Percentiles rank a stretch among this genome's conserved stretches.
Conservation (phyloP, 1,140 invertebrate genomes). For the Saccostrea glomerata region DNA sequence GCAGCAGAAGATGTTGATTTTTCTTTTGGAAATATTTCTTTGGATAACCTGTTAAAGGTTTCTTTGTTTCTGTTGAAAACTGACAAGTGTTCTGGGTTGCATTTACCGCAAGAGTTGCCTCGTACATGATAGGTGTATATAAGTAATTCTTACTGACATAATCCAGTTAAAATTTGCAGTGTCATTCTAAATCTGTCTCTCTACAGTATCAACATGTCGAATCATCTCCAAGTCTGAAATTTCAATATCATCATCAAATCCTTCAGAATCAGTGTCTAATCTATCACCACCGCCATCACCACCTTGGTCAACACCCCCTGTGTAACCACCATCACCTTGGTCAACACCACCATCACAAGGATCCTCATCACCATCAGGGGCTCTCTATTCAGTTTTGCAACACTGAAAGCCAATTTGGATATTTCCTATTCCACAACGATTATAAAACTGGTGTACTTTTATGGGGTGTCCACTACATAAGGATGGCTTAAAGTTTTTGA, state of each 20-base stretch:
- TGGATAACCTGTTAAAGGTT: not conserved
- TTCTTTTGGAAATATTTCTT: not conserved
- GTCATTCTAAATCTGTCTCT: not conserved
- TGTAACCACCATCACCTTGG: not conserved
- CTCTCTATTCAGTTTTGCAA: conserved; percentile 1
- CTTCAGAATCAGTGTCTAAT: not conserved
- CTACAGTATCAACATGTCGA: not conserved
- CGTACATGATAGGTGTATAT: not conserved
- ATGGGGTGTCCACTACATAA: conserved; percentile 43
- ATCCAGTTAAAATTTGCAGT: not conserved
- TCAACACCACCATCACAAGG: too few relatives aligned
- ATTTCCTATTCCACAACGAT: not conserved
- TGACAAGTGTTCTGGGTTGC: not conserved
- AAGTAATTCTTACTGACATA: too few relatives aligned
- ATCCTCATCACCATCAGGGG: too few relatives aligned
- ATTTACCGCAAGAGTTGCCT: not conserved
- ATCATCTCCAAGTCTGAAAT: not conserved
- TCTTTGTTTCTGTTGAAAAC: not conserved
- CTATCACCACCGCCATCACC: not conserved
- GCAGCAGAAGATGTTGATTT: not conserved
- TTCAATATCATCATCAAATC: not conserved
- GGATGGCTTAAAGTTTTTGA: conserved; percentile 48
- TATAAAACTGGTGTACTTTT: conserved; percentile 32
- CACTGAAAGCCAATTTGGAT: not conserved
- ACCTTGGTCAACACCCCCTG: not conserved